phyloP scores from a whole-genome alignment of 2,797 vertebrate species.

The Sciurus vulgaris region DNA sequence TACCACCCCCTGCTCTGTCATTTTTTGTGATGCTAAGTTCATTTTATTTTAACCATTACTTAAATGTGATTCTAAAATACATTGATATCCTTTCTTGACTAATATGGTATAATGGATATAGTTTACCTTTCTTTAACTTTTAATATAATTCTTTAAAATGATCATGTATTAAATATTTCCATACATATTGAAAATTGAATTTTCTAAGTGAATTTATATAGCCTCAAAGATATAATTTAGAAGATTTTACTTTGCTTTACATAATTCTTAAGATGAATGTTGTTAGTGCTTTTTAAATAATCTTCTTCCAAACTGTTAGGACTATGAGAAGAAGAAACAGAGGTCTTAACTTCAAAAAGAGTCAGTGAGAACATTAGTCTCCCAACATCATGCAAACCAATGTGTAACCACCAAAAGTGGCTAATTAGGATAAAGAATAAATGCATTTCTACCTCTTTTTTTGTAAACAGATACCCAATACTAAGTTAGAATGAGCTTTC shows the following conservation, averaged over 20 bases:
- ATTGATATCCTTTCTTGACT: neutral
- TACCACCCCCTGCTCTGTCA: neutral
- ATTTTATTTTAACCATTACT: neutral
- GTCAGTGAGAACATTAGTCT: neutral
- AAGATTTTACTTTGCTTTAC: neutral
- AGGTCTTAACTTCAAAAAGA: neutral
- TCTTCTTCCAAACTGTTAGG: neutral
- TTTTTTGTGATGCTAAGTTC: neutral
- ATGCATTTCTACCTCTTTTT: neutral
- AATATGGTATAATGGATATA: neutral
- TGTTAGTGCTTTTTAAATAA: neutral
- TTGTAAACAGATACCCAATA: neutral
- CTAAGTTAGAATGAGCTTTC: neutral
- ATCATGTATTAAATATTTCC: neutral
- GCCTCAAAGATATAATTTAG: neutral
- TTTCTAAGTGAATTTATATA: neutral
- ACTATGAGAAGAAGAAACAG: neutral
- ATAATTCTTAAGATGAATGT: conserved; percentile 10
- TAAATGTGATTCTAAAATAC: conserved; percentile 46
- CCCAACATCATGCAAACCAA: neutral
- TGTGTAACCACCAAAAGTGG: neutral
- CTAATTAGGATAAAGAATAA: neutral
- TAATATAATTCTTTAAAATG: neutral
- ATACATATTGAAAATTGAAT: neutral
- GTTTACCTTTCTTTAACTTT: conserved; percentile 9